Evolutionary conservation across 2,113 vertebrate genomes (phyloP), one percentile per base, ranked within the genome.

Genomic region (Lampris megalopsis): DNA sequence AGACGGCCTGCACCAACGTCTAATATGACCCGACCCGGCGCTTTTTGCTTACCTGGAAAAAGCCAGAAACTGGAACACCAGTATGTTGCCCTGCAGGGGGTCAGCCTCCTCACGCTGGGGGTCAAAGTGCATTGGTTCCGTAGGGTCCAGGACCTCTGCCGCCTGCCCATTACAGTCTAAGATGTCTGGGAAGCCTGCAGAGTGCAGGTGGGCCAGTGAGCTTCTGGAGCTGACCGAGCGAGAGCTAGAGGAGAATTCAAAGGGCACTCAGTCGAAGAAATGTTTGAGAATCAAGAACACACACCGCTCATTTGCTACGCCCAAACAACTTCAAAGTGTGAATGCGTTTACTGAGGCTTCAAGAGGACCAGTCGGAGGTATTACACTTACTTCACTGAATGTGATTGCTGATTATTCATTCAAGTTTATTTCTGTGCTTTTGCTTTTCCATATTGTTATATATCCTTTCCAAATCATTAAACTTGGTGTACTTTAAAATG

Each of bases 41-140:
- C 45, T 9, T 57, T 49, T 58, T 24, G 40, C 84, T 86, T 85
- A 98, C 98, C 97, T 97, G 89, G 94, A 95, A 41, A 97, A 95
- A 4, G 97, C 96, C 40, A 98, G 93, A 63, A 99, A 98, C 86
- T 97, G 97, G 56, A 99, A 92, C 73, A 97, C 85, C 4, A 99
- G 92, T 64, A 97, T 95, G 0, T 97, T 97, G 89, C 93, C 90
- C 56, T 95, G 96, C 3, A 97, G 92, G 72, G 76, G 78, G 78
- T 99, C 98, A 0, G 88, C 73, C 24, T 97, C 96, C 75, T 99
- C 98, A 78, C 91, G 90, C 52, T 78, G 91, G 0, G 82, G 95
- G 85, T 85, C 92, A 88, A 96, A 94, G n/a, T 59, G 84, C 10
- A 94, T 67, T 0, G 92, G 92, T 2, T 95, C 94, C 0, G 53